Conservation (phyloP, 2,888 invertebrate species). For the Lithosia quadra region DNA sequence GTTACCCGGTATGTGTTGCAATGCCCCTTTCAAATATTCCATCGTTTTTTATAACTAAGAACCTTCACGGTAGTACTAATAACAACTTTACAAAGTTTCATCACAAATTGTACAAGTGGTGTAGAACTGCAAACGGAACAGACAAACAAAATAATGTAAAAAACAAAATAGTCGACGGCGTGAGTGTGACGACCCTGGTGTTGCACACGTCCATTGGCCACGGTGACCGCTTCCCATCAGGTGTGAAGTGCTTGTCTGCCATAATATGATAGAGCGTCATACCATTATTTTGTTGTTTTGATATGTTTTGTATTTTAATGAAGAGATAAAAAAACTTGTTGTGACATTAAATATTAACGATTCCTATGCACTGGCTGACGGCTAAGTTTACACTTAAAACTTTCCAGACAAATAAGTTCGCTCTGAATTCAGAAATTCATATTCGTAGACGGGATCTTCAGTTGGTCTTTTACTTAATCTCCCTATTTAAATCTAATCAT, state of each 20-base stretch:
- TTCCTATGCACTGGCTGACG: not conserved
- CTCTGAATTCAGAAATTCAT: conserved; percentile 10
- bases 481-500: no score
- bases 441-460: not conserved
- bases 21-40: not conserved
- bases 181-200: no score
- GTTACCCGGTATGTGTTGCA: not conserved
- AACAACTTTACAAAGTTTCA: not conserved
- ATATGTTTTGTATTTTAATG: not conserved
- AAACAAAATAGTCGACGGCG: no score
- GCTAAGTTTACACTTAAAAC: conserved; percentile 27
- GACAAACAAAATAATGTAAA: not conserved
- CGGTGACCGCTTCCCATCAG: no score
- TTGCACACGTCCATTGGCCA: no score
- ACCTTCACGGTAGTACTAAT: not conserved
- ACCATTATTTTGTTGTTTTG: not conserved
- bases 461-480: not conserved
- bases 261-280: no score
- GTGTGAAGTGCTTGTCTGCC: no score
- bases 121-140: not conserved
- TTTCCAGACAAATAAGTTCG: conserved; percentile 20
- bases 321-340: not conserved
- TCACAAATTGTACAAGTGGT: not conserved
- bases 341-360: conserved; percentile 5
- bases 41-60: not conserved